Conservation (phyloP, 2,113 vertebrate species). For the Labrus mixtus region DNA sequence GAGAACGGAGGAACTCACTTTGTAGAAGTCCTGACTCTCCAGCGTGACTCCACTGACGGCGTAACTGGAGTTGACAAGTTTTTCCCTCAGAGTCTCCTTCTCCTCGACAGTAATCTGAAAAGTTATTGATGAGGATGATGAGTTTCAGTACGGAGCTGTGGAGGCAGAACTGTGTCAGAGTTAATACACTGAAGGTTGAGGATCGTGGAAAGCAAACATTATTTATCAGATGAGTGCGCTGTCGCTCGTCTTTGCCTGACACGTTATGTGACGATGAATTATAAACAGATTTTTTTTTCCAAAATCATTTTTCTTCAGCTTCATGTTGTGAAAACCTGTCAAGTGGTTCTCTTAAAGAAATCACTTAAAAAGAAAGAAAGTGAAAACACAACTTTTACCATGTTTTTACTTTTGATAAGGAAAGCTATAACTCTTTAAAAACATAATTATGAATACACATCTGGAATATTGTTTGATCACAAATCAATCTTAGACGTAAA, state of each 20-base stretch:
- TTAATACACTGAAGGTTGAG: constrained; percentile 13
- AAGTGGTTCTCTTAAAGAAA: neutral
- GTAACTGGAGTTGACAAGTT: constrained; percentile 86
- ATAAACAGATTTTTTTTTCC: neutral
- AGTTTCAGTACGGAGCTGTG: constrained; percentile 21
- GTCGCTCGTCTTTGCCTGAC: neutral
- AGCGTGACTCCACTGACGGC: constrained; percentile 65
- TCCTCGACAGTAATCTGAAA: constrained; percentile 85
- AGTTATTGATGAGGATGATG: constrained; percentile 32
- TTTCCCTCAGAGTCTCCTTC: constrained; percentile 78
- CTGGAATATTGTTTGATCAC: neutral
- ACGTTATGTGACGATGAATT: constrained; percentile 7
- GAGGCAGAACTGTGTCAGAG: constrained; percentile 9
- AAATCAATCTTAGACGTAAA: neutral
- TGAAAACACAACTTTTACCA: neutral
- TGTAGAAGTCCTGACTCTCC: constrained; percentile 87
- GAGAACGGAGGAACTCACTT: constrained; percentile 82
- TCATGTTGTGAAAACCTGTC: too few relatives aligned
- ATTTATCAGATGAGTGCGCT: neutral
- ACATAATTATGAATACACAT: neutral
- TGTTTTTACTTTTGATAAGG: neutral
- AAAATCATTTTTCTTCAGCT: neutral
- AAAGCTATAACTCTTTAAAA: too few relatives aligned
- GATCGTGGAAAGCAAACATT: neutral
- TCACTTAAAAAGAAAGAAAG: too few relatives aligned